Percentiles rank a stretch among this genome's conserved stretches.
phyloP scores from a whole-genome alignment of 2,888 invertebrate genomes.

The Limnephilus auricula region DNA sequence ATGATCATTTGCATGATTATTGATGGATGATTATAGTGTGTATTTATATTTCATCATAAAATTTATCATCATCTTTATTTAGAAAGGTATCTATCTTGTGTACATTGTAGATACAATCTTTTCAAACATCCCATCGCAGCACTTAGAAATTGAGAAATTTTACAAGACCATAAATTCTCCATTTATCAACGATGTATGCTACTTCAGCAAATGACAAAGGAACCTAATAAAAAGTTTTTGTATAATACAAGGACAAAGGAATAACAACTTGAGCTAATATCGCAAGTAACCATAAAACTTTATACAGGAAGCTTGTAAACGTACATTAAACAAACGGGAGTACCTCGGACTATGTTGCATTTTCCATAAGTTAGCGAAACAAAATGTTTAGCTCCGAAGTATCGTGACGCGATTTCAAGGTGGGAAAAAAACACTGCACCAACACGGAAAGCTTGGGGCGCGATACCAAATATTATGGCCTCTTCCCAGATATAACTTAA shows the following conservation, averaged over 20 bases:
- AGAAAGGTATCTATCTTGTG: not conserved
- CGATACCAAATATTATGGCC: not conserved
- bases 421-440: not conserved
- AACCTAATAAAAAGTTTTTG: not conserved
- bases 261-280: not conserved
- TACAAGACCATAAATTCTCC: not conserved
- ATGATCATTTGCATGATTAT: no score
- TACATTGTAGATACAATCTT: not conserved
- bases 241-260: not conserved
- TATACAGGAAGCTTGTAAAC: not conserved
- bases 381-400: not conserved
- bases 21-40: no score
- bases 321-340: not conserved
- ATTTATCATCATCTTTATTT: not conserved
- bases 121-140: not conserved
- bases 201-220: not conserved
- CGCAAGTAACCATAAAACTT: not conserved
- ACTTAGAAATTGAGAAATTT: not conserved
- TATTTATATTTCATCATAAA: no score
- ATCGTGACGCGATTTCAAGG: not conserved
- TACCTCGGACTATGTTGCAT: not conserved
- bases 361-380: not conserved
- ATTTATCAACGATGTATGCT: not conserved
- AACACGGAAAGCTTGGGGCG: not conserved
- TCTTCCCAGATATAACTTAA: not conserved